Evolutionary conservation across 2,113 vertebrate genomes (phyloP).

Genomic region (Pelusios castaneus): DNA sequence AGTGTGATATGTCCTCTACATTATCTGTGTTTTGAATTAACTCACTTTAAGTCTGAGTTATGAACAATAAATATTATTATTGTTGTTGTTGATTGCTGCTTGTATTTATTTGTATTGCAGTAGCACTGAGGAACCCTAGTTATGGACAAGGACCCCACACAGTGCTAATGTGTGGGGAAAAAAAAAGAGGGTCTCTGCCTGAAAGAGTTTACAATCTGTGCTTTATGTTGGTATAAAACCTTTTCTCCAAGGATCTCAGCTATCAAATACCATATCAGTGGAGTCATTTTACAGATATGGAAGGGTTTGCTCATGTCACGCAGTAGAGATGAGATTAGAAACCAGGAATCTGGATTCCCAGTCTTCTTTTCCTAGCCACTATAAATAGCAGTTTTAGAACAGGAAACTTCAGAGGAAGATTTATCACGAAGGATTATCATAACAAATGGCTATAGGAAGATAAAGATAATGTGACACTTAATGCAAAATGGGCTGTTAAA

Average conservation of each 20-base stretch:
- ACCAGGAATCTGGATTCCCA: not conserved
- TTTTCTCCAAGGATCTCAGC: not conserved
- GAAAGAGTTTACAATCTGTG: not conserved
- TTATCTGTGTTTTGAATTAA: not conserved
- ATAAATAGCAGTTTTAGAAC: not conserved
- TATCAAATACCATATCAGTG: not conserved
- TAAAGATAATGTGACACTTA: not conserved
- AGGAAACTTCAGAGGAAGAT: not conserved
- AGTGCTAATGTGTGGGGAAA: not conserved
- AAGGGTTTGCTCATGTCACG: not conserved
- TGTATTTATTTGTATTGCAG: not conserved
- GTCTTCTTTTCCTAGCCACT: not conserved
- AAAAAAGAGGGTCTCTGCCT: not conserved
- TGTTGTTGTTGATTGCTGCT: not conserved
- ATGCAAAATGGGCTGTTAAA: not conserved
- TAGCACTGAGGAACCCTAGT: not conserved
- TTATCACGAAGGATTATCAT: not conserved
- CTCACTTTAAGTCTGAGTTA: not conserved
- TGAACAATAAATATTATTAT: not conserved
- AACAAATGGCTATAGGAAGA: not conserved
- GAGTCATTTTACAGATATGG: not conserved
- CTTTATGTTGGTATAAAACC: not conserved
- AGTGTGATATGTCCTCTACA: not conserved
- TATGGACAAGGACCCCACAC: not conserved
- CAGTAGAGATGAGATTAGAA: not conserved